Percentiles rank a stretch among this genome's conserved stretches.
Conservation (phyloP, 1,140 invertebrate species). For the Drosophila tropicalis region DNA sequence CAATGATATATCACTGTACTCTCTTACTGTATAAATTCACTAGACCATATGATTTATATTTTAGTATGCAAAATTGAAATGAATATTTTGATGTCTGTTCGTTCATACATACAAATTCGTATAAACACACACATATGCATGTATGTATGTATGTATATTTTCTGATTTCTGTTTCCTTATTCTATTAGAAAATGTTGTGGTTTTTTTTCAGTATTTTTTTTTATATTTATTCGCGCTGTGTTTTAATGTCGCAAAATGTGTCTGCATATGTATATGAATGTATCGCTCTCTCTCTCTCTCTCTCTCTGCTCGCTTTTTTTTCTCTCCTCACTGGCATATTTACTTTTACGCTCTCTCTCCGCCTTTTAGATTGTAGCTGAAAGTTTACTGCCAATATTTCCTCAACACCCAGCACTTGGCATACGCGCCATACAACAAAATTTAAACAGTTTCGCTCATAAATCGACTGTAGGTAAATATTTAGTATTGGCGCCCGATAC, state of each 20-base stretch:
- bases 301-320: constrained; percentile 8
- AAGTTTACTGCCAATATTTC: constrained; percentile 58
- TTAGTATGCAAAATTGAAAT: constrained; percentile 40
- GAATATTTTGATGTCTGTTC: constrained; percentile 30
- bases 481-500: constrained; percentile 13
- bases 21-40: not conserved
- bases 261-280: not conserved
- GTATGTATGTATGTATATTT: no score
- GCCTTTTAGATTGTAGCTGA: constrained; percentile 32
- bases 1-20: constrained; percentile 12
- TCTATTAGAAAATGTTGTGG: constrained; percentile 3
- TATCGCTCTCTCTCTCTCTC: not conserved
- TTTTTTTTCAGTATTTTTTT: constrained; percentile 15
- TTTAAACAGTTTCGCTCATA: constrained; percentile 63
- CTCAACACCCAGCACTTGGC: constrained; percentile 73
- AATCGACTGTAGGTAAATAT: constrained; percentile 68
- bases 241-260: constrained; percentile 27
- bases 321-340: constrained; percentile 13
- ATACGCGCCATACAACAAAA: constrained; percentile 80
- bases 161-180: not conserved
- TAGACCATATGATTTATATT: constrained; percentile 1
- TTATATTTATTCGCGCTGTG: no score
- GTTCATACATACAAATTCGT: not conserved
- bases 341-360: not conserved
- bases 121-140: no score